Percentiles rank a stretch among this genome's conserved stretches.
These are phyloP conservation scores for Blastobasis lacticolella DNA, from an alignment of 2,888 invertebrate species.

Conservation along the genomic window DNA sequence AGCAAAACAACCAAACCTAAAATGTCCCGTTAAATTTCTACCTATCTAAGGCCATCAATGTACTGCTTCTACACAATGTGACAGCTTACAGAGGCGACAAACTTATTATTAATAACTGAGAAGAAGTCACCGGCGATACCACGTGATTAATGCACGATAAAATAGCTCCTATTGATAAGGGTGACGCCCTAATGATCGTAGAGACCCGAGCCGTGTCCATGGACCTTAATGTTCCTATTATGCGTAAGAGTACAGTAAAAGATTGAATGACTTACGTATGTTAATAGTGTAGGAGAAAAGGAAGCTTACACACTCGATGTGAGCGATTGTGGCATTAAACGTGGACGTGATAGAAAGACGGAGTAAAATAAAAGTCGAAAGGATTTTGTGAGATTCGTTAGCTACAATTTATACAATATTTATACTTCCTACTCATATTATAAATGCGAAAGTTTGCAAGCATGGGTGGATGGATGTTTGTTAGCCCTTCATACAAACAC, in stretches of 20 bases:
- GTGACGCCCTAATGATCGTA: conserved; percentile 16
- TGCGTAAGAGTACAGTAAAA: conserved; percentile 8
- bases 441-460: not conserved
- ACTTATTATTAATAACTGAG: conserved; percentile 20
- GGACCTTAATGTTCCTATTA: conserved; percentile 13
- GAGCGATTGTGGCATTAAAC: conserved; percentile 8
- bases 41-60: too few species aligned
- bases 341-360: not conserved
- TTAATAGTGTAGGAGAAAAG: conserved; percentile 9
- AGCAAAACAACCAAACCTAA: too few species aligned
- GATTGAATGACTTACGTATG: conserved; percentile 16
- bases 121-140: conserved; percentile 19
- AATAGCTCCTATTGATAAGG: conserved; percentile 24
- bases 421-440: too few species aligned
- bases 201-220: conserved; percentile 12
- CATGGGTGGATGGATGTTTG: too few species aligned
- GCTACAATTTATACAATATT: not conserved
- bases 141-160: conserved; percentile 33
- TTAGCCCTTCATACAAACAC: too few species aligned
- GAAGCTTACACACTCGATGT: conserved; percentile 8
- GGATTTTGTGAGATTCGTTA: too few species aligned
- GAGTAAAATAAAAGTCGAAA: too few species aligned
- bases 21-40: too few species aligned
- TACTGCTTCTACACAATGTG: conserved; percentile 13
- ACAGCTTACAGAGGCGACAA: conserved; percentile 22